Conservation (phyloP, 1,140 invertebrate species). For the Leptinotarsa undecemlineata region DNA sequence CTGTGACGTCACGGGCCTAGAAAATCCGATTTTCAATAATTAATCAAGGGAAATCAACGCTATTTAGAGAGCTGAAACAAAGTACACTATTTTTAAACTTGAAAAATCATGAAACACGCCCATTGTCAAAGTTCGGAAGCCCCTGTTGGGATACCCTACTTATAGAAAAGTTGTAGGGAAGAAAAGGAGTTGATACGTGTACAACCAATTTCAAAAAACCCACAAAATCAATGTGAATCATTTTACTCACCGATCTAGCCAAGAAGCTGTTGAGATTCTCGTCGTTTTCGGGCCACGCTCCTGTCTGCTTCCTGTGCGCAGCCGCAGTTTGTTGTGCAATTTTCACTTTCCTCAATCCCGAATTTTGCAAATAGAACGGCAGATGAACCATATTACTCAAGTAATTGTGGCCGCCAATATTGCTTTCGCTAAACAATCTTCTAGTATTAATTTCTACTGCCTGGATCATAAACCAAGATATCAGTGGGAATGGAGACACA, state of each 20-base stretch:
- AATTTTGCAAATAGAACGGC: conserved; percentile 97
- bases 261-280: conserved; percentile 55
- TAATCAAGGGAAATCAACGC: too few species aligned
- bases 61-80: too few species aligned
- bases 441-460: conserved; percentile 91
- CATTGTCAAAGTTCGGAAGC: too few species aligned
- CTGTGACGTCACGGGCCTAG: too few species aligned
- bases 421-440: conserved; percentile 82
- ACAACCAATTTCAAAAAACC: too few species aligned
- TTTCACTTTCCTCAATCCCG: conserved; percentile 86
- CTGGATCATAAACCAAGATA: conserved; percentile 53
- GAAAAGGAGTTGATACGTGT: too few species aligned
- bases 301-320: conserved; percentile 48
- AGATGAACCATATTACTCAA: conserved; percentile 95
- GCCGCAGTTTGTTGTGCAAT: conserved; percentile 80
- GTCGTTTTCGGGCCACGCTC: conserved; percentile 52
- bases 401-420: conserved; percentile 92
- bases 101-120: too few species aligned
- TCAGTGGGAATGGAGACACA: too few species aligned
- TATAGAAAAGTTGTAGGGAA: too few species aligned
- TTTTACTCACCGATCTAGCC: conserved; percentile 46
- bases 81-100: too few species aligned
- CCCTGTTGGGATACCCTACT: too few species aligned
- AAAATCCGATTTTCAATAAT: too few species aligned
- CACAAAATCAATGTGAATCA: neutral